Base-by-base conservation (phyloP, 2,888 invertebrate species). In the Acanthacorydalis orientalis region DNA sequence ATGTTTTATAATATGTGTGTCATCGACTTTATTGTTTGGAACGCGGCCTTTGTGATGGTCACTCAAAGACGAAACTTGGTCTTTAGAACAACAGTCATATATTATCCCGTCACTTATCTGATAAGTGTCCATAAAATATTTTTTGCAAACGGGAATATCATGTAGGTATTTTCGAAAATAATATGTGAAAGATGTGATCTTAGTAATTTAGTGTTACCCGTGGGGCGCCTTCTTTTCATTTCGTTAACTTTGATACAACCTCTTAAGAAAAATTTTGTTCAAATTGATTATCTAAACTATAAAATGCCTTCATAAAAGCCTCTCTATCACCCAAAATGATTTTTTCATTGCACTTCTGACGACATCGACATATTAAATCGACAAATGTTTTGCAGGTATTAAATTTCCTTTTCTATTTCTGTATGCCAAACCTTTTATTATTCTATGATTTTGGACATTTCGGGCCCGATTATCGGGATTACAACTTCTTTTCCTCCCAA, bases 231-330 rank as follows among this genome's bases (percentile, higher is more conserved):
- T 51, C 38, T 52, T 52, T 51, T 51, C 51, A 52, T 47, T 49
- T 50, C 48, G 14, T 45, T 51, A 49, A 48, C 39, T 52, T 50
- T 51, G 49, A 51, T 51, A 50, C 51, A 54, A 50, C 49, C 52
- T 54, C 55, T 53, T 53, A 54, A 51, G 48, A 50, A 54, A 55
- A 53, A 52, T 54, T 54, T 53, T 55, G 54, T 42, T 53, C 53
- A 50, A 55, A 46, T 53, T 54, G 51, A 54, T 50, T 53, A 48
- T 51, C 35, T 50, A 54, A 52, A 52, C 49, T 50, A 51, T 51
- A 51, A 50, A 52, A 52, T 23, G 23, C 12, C 31, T 43, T 14
- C 43, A 51, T 51, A 46, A 52, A 48, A 47, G 49, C 47, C 46
- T 51, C 50, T 50, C 53, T 54, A 43, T 53, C 54, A 50, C 51